Evolutionary conservation across 2,113 vertebrate species (phyloP).

Genomic region (Hypomesus transpacificus): DNA sequence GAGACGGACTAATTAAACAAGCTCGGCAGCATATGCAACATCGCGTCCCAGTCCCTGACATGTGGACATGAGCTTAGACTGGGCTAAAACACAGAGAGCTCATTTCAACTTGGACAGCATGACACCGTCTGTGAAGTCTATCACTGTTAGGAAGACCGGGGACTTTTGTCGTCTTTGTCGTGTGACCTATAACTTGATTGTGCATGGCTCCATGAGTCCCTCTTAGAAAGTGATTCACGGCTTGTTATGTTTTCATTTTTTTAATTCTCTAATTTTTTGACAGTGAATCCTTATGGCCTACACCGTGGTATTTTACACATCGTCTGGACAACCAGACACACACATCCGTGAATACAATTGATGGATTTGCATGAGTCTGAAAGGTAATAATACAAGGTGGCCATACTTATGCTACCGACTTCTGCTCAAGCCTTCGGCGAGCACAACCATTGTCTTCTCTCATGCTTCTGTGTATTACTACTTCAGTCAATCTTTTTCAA

Average conservation of each 20-base stretch:
- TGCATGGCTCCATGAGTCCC: background rate
- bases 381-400: too few species aligned
- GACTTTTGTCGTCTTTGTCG: background rate
- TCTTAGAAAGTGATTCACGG: background rate
- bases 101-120: background rate
- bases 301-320: too few species aligned
- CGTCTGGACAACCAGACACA: too few species aligned
- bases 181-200: background rate
- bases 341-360: too few species aligned
- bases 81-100: background rate
- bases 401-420: too few species aligned
- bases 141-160: background rate
- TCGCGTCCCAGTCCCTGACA: slow-evolving; percentile 29
- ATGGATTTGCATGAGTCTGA: too few species aligned
- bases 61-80: slow-evolving; percentile 32
- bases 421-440: too few species aligned
- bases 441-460: too few species aligned
- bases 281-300: too few species aligned
- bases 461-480: too few species aligned
- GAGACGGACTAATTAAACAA: slow-evolving; percentile 48
- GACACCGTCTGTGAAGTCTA: background rate
- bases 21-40: slow-evolving; percentile 17
- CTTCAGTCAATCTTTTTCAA: too few species aligned
- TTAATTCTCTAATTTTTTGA: too few species aligned
- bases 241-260: background rate